These are phyloP conservation scores for Lithobates pipiens DNA, from an alignment of 2,797 vertebrate genomes.

Conservation along the genomic window DNA sequence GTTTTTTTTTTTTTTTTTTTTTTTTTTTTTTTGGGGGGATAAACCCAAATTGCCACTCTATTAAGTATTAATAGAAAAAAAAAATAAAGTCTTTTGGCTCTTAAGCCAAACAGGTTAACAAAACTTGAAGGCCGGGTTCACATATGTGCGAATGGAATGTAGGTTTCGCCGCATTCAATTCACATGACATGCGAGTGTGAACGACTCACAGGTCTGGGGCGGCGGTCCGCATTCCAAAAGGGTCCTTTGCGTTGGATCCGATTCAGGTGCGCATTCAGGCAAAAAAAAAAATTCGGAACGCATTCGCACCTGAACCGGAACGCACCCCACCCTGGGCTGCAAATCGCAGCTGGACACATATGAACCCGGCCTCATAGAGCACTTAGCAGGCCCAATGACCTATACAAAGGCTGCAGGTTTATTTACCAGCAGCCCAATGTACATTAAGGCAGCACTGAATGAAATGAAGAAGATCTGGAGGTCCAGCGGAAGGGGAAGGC, in stretches of 20 bases:
- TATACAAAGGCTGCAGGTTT: neutral
- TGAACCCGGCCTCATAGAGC: neutral
- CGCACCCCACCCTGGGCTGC: no score
- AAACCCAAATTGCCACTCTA: neutral
- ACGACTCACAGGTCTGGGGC: no score
- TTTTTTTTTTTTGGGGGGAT: neutral
- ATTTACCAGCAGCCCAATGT: neutral
- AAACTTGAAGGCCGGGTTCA: neutral
- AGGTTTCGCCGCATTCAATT: no score
- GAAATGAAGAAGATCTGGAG: constrained; percentile 4
- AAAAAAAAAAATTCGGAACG: no score
- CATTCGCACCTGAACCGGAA: no score
- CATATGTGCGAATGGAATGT: no score
- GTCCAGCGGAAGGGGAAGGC: neutral
- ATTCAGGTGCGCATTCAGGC: no score
- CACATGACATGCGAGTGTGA: no score
- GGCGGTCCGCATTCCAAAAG: no score
- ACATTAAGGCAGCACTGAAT: constrained; percentile 31
- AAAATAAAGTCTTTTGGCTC: neutral
- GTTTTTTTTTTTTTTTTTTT: neutral
- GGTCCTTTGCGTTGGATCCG: no score
- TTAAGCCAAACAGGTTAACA: neutral
- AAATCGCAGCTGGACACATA: no score
- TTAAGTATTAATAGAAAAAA: neutral
- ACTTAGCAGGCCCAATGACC: neutral